Percentiles rank a stretch among this genome's conserved stretches.
These are phyloP conservation scores for Cabera pusaria DNA, from an alignment of 2,888 invertebrate species.

Conservation along the genomic window DNA sequence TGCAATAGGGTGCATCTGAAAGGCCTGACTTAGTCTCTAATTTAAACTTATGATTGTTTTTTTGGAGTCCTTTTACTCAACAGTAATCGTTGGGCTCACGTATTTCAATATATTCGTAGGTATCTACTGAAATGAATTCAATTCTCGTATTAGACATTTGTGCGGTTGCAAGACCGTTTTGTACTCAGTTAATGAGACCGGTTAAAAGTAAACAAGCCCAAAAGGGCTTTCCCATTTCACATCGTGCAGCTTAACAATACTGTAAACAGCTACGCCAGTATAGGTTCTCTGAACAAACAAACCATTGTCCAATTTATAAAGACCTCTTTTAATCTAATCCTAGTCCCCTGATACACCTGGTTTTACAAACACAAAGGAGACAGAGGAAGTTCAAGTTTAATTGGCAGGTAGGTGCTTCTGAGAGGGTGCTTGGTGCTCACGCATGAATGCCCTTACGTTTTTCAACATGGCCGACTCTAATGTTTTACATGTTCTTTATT, in stretches of 20 bases:
- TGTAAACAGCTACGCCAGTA: constrained; percentile 43
- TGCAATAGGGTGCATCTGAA: no score
- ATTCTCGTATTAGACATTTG: no score
- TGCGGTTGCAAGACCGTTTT: no score
- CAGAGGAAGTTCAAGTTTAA: constrained; percentile 29
- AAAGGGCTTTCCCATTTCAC: no score
- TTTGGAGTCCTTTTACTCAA: no score
- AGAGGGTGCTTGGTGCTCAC: constrained; percentile 47
- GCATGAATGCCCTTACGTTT: constrained; percentile 47
- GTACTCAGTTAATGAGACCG: no score
- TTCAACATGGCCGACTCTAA: constrained; percentile 49
- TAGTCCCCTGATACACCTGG: constrained; percentile 11
- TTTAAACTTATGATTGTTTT: no score
- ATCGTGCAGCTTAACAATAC: constrained; percentile 9
- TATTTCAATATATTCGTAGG: no score
- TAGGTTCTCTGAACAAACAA: constrained; percentile 43
- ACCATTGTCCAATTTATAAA: constrained; percentile 33
- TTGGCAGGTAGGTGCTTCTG: constrained; percentile 34
- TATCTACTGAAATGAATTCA: no score
- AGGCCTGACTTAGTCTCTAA: no score
- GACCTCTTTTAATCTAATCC: constrained; percentile 25
- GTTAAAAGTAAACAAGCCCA: no score
- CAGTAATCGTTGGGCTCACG: no score
- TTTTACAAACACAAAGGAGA: constrained; percentile 9
- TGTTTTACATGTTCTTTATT: constrained; percentile 35